Conservation (phyloP, 2,797 vertebrate species). For the Phylloscopus collybita region DNA sequence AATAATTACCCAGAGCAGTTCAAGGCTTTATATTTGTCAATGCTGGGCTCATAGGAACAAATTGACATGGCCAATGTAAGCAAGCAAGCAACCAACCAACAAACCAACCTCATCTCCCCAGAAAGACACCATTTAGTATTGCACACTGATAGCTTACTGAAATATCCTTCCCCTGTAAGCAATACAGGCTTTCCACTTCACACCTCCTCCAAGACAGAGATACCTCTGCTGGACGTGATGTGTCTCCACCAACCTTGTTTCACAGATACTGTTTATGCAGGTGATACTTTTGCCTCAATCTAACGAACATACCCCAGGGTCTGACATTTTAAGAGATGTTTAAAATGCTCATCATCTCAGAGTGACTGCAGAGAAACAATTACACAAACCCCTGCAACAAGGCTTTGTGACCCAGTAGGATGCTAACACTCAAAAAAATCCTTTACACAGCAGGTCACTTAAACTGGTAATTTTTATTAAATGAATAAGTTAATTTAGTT, state of each 20-base stretch:
- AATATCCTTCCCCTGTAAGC: background rate
- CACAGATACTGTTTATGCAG: background rate
- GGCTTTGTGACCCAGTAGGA: background rate
- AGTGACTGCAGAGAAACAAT: background rate
- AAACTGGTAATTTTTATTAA: slow-evolving; percentile 3
- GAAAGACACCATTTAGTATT: background rate
- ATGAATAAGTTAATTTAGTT: background rate
- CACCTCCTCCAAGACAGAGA: background rate
- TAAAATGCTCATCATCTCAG: background rate
- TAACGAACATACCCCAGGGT: background rate
- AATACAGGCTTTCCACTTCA: background rate
- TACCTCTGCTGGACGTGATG: background rate
- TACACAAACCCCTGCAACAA: background rate
- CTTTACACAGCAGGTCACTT: background rate
- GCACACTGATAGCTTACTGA: background rate
- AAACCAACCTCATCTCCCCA: background rate
- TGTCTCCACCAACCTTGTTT: background rate
- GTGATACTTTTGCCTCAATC: background rate
- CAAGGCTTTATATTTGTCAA: background rate
- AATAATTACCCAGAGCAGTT: background rate
- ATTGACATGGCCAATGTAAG: background rate
- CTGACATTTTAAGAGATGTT: background rate
- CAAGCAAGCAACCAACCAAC: background rate
- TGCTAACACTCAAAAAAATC: background rate
- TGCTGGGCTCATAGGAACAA: background rate